Percentiles rank a stretch among this genome's conserved stretches.
These are phyloP conservation scores for Vidua chalybeata DNA, from an alignment of 2,113 vertebrate species.

Conservation along the genomic window DNA sequence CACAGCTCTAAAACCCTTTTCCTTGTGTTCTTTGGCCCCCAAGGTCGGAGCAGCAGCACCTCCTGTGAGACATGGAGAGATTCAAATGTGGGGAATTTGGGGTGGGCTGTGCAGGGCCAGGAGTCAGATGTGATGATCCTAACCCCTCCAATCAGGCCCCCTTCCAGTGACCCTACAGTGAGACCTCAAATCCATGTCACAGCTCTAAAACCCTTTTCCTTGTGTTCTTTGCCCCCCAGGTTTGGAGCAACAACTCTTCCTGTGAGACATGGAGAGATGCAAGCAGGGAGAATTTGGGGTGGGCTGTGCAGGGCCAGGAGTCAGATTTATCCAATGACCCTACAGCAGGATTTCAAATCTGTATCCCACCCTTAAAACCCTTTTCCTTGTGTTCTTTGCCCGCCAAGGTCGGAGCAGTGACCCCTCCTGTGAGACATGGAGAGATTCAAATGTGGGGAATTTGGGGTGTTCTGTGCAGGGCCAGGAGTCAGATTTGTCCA, in stretches of 20 bases:
- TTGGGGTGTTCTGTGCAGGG: neutral
- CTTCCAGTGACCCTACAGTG: accelerated
- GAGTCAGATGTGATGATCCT: neutral
- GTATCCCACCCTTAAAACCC: accelerated
- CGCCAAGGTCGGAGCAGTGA: too few relatives aligned
- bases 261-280: neutral
- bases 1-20: neutral
- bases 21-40: neutral
- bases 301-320: too few relatives aligned
- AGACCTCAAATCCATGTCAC: neutral
- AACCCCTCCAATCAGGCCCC: too few relatives aligned
- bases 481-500: neutral
- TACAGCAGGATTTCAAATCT: accelerated
- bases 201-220: neutral
- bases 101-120: neutral
- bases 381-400: too few relatives aligned
- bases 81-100: neutral
- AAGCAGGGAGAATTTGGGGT: too few relatives aligned
- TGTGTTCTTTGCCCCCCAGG: neutral
- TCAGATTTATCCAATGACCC: too few relatives aligned
- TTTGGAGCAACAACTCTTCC: neutral
- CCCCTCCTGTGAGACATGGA: too few relatives aligned
- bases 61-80: neutral
- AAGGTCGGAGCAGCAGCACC: too few relatives aligned
- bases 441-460: neutral